Evolutionary conservation across 2,113 vertebrate species (phyloP).

Genomic region (Lontra canadensis): DNA sequence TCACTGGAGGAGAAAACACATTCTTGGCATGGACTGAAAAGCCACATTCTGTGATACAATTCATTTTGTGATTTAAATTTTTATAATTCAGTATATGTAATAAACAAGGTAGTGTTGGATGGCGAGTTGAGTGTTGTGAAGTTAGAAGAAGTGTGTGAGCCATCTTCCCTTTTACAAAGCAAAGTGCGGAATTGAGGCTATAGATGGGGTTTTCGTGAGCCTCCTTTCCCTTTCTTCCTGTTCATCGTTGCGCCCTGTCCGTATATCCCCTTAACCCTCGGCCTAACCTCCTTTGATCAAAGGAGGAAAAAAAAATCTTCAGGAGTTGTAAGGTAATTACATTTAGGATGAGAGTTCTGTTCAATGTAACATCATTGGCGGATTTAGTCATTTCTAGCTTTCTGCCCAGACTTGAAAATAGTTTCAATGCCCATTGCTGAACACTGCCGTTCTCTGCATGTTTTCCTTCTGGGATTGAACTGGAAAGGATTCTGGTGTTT

Average conservation of each 20-base stretch:
- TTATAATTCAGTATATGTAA: background rate
- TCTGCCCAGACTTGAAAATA: slow-evolving; percentile 39
- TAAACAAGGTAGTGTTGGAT: background rate
- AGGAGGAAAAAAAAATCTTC: background rate
- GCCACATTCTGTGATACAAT: background rate
- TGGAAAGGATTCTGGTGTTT: slow-evolving; percentile 2
- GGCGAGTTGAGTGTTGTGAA: background rate
- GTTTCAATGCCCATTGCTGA: background rate
- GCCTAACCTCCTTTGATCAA: background rate
- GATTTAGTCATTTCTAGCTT: slow-evolving; percentile 42
- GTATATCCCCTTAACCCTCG: background rate
- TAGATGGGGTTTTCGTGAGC: background rate
- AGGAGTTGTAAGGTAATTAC: background rate
- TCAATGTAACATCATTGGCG: background rate
- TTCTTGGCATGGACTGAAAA: slow-evolving; percentile 43
- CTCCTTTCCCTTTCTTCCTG: no score
- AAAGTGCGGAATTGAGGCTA: background rate
- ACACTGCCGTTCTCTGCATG: background rate
- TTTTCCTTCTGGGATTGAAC: slow-evolving; percentile 29
- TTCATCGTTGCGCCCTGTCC: fast-evolving
- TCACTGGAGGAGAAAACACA: slow-evolving; percentile 62
- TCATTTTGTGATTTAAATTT: slow-evolving; percentile 7
- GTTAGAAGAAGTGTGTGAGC: background rate
- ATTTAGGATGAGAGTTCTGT: background rate
- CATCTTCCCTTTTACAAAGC: background rate